Evolutionary conservation across 2,113 vertebrate genomes (phyloP), one percentile per base, ranked within the genome.

Genomic region (Jaculus jaculus): DNA sequence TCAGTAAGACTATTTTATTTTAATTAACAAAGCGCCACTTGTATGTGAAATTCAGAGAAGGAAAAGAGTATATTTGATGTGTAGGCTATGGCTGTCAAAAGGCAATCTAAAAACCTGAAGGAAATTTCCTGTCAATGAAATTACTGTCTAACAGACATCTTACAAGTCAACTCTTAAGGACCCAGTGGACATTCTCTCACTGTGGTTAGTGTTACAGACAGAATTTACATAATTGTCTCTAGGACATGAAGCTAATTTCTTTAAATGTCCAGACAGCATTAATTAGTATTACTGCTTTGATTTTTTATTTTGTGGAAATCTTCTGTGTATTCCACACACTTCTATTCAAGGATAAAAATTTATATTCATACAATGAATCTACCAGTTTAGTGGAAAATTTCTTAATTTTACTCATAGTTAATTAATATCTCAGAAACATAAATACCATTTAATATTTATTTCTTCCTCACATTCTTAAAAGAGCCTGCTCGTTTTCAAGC

Each of bases 261-360:
- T 82, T 77, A 32, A 63, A 88, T 37, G 10, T 66, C 37, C 30
- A 72, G 28, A 75, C 20, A 91, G 24, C 15, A 78, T 8, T 72
- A n/a, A 26, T 84, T 94, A 39, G 68, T 92, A 80, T 26, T 60
- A 63, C 24, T 85, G 71, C 10, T 90, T 87, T 92, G 32, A 90
- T 65, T 82, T 65, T 82, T 92, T 66, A 87, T 86, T 87, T 77
- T n/a, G 89, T 87, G 30, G 69, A 24, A 84, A 66, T 65, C 23
- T 77, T 60, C 17, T 82, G 37, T n/a, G 81, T 92, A 88, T 61
- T 86, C 26, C 5, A 24, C 17, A 11, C 1, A 39, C 12, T 68
- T 84, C 80, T 71, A 84, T 47, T 15, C 28, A 81, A 91, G n/a
- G 13, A 47, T 4, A 94, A 95, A 93, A 61, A 16, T 66, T 60